Evolutionary conservation across 2,888 invertebrate genomes (phyloP), one percentile per base, ranked within the genome.

Genomic region (Agapetus fuscipes): DNA sequence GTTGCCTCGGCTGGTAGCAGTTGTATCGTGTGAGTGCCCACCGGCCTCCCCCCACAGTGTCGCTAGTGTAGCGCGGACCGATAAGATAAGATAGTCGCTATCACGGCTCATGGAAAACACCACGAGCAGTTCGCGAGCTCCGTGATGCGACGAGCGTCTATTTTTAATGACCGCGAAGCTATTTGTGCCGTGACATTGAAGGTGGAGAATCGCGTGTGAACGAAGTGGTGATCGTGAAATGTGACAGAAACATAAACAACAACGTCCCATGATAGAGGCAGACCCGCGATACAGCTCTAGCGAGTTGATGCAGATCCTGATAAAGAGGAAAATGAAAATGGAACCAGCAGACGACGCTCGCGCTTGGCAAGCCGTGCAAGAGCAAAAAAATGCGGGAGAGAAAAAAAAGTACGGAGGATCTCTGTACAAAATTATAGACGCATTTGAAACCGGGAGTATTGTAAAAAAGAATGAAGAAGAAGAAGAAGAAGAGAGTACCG

Each of bases 401-500:
- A n/a, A 4, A 5, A 4, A 4, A 7, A 4, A 5, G n/a, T 6
- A 12, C 5, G 42, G 43, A 12, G 39, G 43, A 10, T 28, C 34
- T 17, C 35, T 43, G n/a, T 39, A 43, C 17, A 26, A 20, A 11
- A 43, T 43, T 28, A 20, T 34, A 15, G 14, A 34, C 24, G 30
- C 13, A 13, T 35, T 39, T 28, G 43, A 43, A 17, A 17, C 15
- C 2, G 30, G 17, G 9, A 12, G 31, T 6, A 15, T 10, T 3
- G 17, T 7, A 3, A 3, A 7, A 9, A 11, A 15, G 17, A 15
- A 34, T 12, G 36, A 45, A 13, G 37, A 41, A n/a, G 32, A 15
- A 13, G 25, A 12, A 10, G 24, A 30, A 60, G 61, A 39, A 59
- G 57, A 51, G 56, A 56, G 13, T 30, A 17, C 3, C 13, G 11